Conservation (phyloP, 1,140 invertebrate species). For the Wasmannia auropunctata region DNA sequence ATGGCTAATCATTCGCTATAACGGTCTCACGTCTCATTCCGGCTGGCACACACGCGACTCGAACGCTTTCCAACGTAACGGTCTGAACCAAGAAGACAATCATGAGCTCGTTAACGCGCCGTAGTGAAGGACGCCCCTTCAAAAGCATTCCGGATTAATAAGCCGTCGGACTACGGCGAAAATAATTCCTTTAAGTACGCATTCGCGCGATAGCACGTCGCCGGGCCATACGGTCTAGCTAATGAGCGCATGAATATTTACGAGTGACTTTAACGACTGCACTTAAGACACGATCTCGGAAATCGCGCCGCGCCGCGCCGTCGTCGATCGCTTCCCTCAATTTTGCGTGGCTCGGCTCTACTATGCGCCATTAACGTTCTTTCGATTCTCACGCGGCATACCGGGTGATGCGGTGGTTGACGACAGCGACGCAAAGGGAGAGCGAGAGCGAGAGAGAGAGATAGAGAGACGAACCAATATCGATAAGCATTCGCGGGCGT, state of each 20-base stretch:
- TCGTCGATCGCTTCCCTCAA: constrained; percentile 8
- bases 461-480: too few relatives aligned
- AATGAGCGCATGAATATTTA: constrained; percentile 49
- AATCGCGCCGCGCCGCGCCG: not conserved
- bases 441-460: not conserved
- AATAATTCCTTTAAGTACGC: constrained; percentile 12
- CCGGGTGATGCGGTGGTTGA: not conserved
- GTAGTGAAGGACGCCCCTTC: not conserved
- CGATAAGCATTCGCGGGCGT: not conserved
- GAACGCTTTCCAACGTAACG: not conserved
- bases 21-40: not conserved
- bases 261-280: constrained; percentile 38
- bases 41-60: not conserved
- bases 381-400: constrained; percentile 36
- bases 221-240: not conserved
- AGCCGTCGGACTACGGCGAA: not conserved
- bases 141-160: constrained; percentile 31
- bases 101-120: not conserved
- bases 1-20: constrained; percentile 20
- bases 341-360: not conserved
- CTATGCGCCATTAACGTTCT: constrained; percentile 19
- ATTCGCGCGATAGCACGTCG: constrained; percentile 21
- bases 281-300: constrained; percentile 33
- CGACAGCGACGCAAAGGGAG: not conserved
- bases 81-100: constrained; percentile 12